Evolutionary conservation across 1,140 invertebrate species (phyloP), one percentile per base, ranked within the genome.

Genomic region (Dreissena rostriformis): DNA sequence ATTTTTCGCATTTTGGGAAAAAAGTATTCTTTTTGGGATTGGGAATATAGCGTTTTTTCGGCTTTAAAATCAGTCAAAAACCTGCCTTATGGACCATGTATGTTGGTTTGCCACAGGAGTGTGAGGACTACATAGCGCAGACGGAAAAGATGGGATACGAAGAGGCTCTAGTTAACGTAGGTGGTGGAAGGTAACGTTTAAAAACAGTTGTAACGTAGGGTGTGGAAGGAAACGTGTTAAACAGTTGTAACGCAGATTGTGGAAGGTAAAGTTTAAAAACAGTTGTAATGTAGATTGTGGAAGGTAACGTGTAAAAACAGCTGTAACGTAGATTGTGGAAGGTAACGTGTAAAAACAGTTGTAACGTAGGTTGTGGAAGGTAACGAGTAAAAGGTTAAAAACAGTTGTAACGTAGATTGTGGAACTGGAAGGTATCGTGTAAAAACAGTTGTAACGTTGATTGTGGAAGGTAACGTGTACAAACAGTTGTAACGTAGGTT

Each of bases 171-270:
- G 53, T 91, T 10, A 91, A 91, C 68, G 67, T 86, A 51, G 89
- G 90, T 12, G 28, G 66, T n/a, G 88, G 86, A 63, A 86, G 84
- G 88, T 91, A 87, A 39, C 39, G 39, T 39, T 2, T 39, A 39
- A n/a, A n/a, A n/a, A n/a, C n/a, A n/a, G n/a, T n/a, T n/a, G n/a
- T 10, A 91, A 91, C 68, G 67, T 86, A 51, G 89, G 90, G 12
- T 22, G 66, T n/a, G 88, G 86, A 63, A 86, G 84, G 88, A 90
- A 87, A 39, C 39, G 39, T 39, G n/a, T n/a, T n/a, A n/a, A n/a
- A n/a, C n/a, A n/a, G n/a, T 2, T 39, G 8, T 10, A 91, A 91
- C 68, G 67, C 86, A 51, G 89, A 89, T 12, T 22, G 66, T n/a
- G 88, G 86, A 63, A 86, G 84, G 88, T 91, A 87, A 39, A 2